Evolutionary conservation across 2,113 vertebrate genomes (phyloP), one percentile per base, ranked within the genome.

Genomic region (Charina bottae): DNA sequence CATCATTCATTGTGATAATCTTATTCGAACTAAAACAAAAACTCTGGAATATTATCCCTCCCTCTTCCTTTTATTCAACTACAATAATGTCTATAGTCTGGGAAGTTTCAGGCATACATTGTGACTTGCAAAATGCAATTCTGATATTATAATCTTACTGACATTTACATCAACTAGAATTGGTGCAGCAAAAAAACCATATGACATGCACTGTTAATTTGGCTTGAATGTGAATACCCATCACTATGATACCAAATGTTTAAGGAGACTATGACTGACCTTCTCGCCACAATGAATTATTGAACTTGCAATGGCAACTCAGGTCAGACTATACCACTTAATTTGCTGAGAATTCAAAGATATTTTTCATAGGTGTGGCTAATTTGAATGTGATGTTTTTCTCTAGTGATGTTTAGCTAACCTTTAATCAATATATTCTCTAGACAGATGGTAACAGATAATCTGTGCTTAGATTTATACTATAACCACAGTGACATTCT

Each of bases 111-210:
- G 2, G 95, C 93, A 93, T 62, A 95, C 97, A 95, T 94, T 94
- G 94, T 96, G 96, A 96, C 92, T 97, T 94, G 95, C 94, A 89
- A 93, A 97, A 97, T 96, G 95, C 96, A 97, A 97, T 96, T 95
- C 94, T 96, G 95, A 93, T 96, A 95, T 97, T 95, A 94, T 94
- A 91, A 96, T 96, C 94, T 95, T 93, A 97, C 93, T 97, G 97
- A 97, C 97, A 97, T 97, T 97, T 97, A 95, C 95, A 97, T 97
- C 96, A 92, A 95, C 90, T 95, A 95, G 96, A 97, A 97, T 94
- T 97, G 97, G 97, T 95, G 97, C 96, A 92, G 95, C 95, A 97
- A 97, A 97, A 64, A 28, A 97, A 94, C 93, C 97, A 97, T 97
- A 97, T 98, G 97, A 95, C 96, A 85, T 13, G 85, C 91, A 96